Conservation (phyloP, 2,797 vertebrate genomes). For the Euthynnus affinis region DNA sequence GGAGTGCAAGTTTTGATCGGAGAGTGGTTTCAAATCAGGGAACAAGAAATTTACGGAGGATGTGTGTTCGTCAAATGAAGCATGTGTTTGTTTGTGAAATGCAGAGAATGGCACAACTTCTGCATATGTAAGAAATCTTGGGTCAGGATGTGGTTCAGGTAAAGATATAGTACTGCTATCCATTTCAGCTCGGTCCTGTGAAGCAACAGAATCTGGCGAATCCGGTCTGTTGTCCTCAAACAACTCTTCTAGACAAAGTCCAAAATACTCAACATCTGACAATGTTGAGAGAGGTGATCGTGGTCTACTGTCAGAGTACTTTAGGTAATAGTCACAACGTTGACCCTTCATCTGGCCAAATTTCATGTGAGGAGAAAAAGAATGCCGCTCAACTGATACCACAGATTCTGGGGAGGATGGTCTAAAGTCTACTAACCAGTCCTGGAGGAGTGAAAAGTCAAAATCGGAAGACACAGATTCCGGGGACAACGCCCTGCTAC, state of each 20-base stretch:
- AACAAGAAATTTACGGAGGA: too few relatives aligned
- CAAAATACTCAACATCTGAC: conserved; percentile 36
- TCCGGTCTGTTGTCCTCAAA: conserved; percentile 20
- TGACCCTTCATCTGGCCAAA: too few relatives aligned
- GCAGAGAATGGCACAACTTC: background rate
- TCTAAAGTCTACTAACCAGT: too few relatives aligned
- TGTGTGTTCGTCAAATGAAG: background rate
- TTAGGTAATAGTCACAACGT: too few relatives aligned
- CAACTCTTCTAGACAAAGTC: background rate
- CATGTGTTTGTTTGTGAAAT: background rate
- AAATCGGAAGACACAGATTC: too few relatives aligned
- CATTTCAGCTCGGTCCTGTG: background rate
- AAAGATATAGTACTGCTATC: fast-evolving
- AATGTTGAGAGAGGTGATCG: conserved; percentile 1
- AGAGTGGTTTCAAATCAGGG: background rate
- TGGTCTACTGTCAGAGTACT: background rate
- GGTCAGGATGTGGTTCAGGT: background rate
- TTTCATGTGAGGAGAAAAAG: too few relatives aligned
- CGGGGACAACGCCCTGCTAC: too few relatives aligned
- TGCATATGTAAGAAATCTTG: conserved; percentile 27
- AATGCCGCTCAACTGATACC: too few relatives aligned
- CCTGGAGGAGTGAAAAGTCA: too few relatives aligned
- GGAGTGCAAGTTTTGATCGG: background rate
- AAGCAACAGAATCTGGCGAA: conserved; percentile 7
- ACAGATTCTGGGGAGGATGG: too few relatives aligned